Evolutionary conservation across 2,888 invertebrate species (phyloP).

Genomic region (Hirtodrosophila trivittata): DNA sequence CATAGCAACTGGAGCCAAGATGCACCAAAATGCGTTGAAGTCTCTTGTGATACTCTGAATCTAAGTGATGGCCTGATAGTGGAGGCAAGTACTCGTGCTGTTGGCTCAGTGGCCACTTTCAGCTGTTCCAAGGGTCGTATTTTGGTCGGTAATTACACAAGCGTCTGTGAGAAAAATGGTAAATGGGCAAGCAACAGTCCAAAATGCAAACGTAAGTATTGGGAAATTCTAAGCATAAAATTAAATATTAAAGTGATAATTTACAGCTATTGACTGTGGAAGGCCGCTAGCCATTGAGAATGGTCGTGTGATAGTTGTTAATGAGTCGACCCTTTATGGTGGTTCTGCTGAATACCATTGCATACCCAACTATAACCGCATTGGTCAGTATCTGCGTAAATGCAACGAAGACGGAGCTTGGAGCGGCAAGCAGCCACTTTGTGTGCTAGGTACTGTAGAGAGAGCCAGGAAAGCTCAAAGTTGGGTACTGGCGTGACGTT

Average conservation of each 20-base stretch:
- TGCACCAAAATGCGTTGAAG: slow-evolving; percentile 92
- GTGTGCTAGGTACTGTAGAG: slow-evolving; percentile 89
- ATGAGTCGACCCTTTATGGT: slow-evolving; percentile 92
- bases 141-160: slow-evolving; percentile 91
- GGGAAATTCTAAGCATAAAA: neutral
- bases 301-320: slow-evolving; percentile 93
- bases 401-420: slow-evolving; percentile 93
- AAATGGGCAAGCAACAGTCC: slow-evolving; percentile 92
- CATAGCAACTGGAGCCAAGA: slow-evolving; percentile 96
- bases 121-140: slow-evolving; percentile 92
- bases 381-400: slow-evolving; percentile 92
- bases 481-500: slow-evolving; percentile 93
- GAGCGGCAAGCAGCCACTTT: slow-evolving; percentile 94
- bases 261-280: slow-evolving; percentile 92
- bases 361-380: slow-evolving; percentile 91
- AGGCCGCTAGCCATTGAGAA: slow-evolving; percentile 92
- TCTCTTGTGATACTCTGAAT: slow-evolving; percentile 90
- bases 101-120: slow-evolving; percentile 92
- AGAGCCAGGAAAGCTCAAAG: slow-evolving; percentile 89
- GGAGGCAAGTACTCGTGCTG: slow-evolving; percentile 87
- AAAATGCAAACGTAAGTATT: slow-evolving; percentile 90
- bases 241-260: neutral
- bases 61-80: slow-evolving; percentile 85
- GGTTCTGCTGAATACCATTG: slow-evolving; percentile 96
- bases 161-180: slow-evolving; percentile 90